Percentiles rank a stretch among this genome's conserved stretches.
Evolutionary conservation across 2,797 vertebrate genomes (phyloP).

Genomic region (Microtus californicus): DNA sequence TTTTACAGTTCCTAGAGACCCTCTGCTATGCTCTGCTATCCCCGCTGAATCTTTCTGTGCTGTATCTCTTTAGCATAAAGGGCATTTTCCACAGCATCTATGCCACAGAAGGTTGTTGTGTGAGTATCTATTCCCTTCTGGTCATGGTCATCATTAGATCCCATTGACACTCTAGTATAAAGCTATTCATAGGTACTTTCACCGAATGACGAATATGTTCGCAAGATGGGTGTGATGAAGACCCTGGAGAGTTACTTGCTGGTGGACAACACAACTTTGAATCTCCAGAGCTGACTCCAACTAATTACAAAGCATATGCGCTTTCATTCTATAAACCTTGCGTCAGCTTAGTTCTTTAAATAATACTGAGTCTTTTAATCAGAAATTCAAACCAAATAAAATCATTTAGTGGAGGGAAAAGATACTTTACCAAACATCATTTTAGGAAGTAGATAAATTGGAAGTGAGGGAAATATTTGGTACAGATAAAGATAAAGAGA

Average conservation of each 20-base stretch:
- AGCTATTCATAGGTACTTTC: conserved; percentile 70
- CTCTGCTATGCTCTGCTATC: not conserved
- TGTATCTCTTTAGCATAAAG: not conserved
- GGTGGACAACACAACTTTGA: conserved; percentile 90
- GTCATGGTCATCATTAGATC: conserved; percentile 70
- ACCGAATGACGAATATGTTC: conserved; percentile 76
- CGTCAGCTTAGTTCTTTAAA: conserved; percentile 91
- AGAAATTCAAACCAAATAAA: conserved; percentile 55
- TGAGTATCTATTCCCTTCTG: conserved; percentile 54
- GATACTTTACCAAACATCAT: not conserved
- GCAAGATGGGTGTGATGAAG: conserved; percentile 86
- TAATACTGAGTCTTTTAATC: conserved; percentile 73
- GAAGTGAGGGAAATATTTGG: not conserved
- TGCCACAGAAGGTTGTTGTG: not conserved
- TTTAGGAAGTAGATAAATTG: not conserved
- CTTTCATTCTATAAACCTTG: conserved; percentile 81
- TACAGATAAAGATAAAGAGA: not conserved
- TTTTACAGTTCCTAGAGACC: not conserved
- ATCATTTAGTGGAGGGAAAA: not conserved
- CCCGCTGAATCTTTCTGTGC: not conserved
- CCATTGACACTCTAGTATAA: conserved; percentile 27
- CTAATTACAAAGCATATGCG: conserved; percentile 90
- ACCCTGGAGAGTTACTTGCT: conserved; percentile 88
- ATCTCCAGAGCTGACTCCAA: conserved; percentile 88
- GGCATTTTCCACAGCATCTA: not conserved